These are phyloP conservation scores for Tamias sibiricus DNA, from an alignment of 2,113 vertebrate species.

Conservation along the genomic window DNA sequence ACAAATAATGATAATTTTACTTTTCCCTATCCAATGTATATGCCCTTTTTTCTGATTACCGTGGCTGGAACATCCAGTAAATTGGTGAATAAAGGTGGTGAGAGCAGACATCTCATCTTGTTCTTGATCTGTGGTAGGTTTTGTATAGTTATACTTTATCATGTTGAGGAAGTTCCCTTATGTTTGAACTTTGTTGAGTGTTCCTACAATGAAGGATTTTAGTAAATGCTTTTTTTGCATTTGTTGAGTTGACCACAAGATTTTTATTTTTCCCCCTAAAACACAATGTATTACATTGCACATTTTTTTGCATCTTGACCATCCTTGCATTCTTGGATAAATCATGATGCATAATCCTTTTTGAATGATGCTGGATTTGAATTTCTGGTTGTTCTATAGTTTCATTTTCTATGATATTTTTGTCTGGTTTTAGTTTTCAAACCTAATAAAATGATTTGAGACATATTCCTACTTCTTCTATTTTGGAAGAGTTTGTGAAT, in stretches of 20 bases:
- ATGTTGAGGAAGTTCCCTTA: not conserved
- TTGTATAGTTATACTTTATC: not conserved
- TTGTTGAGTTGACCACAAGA: not conserved
- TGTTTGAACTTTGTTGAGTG: not conserved
- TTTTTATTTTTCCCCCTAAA: not conserved
- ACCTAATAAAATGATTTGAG: not conserved
- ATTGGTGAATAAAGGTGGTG: not conserved
- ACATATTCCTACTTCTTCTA: not conserved
- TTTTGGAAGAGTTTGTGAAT: slow-evolving; percentile 4
- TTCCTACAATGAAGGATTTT: not conserved
- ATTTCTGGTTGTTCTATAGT: not conserved
- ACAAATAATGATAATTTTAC: not conserved
- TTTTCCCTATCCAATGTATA: not conserved
- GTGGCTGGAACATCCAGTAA: not conserved
- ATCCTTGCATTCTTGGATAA: not conserved
- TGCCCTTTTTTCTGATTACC: not conserved
- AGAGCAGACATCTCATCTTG: not conserved
- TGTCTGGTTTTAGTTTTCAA: not conserved
- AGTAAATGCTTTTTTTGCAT: not conserved
- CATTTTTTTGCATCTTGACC: not conserved
- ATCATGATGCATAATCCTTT: not conserved
- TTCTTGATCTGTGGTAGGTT: not conserved
- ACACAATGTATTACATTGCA: not conserved
- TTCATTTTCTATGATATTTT: slow-evolving; percentile 19
- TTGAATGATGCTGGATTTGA: not conserved